Evolutionary conservation across 2,113 vertebrate species (phyloP), one percentile per base, ranked within the genome.

Genomic region (Thunnus thynnus): DNA sequence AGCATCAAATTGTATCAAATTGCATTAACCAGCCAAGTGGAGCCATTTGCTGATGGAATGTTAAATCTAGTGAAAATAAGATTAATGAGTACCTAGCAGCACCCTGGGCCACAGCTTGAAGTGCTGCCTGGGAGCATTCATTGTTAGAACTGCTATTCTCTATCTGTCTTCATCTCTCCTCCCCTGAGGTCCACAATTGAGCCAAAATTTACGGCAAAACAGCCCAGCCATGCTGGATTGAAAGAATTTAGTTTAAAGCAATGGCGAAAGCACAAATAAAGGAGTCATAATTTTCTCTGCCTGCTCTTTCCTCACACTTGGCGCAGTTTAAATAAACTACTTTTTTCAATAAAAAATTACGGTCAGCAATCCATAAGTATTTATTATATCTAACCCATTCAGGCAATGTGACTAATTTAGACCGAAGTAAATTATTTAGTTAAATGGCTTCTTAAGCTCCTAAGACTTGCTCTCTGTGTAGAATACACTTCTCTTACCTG

Each of bases 401-500:
- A 3, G 11, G 32, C 8, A 50, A 25, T 10, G 20, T 50, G 18
- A 70, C 13, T 3, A 56, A 22, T 65, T 25, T 60, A 41, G 27
- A 64, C 13, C 64, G 20, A 72, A 27, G 13, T 18, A 60, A 52
- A 67, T 32, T 2, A 46, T 63, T 67, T 20, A 36, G 63, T 16
- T 18, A 25, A 72, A 73, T 17, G 18, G 56, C 41, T 51, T 17
- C 17, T 76, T 64, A 13, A 18, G 54, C 20, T 11, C 58, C 3
- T 62, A 1, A 57, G 47, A 41, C 44, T 48, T n/a, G 12, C 67
- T 32, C 3, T 58, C n/a, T 51, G 32, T 66, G 55, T 14, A 48
- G 14, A 74, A 74, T 25, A 64, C 58, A 68, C 5, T 36, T 76
- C 5, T 70, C 86, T 75, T 94, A 99, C 98, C 98, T 96, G 98